Evolutionary conservation across 2,888 invertebrate genomes (phyloP), one percentile per base, ranked within the genome.

Genomic region (Oscheius sp.): DNA sequence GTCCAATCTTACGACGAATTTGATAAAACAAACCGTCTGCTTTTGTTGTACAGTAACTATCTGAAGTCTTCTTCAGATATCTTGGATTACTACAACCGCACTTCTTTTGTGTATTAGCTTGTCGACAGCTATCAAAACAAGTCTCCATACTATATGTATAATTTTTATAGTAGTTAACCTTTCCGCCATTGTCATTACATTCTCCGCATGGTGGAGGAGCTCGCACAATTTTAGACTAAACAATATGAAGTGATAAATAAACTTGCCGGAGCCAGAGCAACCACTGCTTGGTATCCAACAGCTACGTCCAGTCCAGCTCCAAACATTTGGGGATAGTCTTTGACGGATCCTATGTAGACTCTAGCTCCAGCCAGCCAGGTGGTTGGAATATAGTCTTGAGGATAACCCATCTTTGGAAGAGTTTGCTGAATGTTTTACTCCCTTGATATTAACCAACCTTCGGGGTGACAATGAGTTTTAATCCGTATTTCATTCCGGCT

Each of bases 81-180:
- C 72, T 33, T 0, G 77, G 77, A 45, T 72, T 68, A 0, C 72
- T 69, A 49, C 77, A 77, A 4, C 49, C 51, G 49, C 77, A 78
- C 28, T 70, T 56, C 8, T 66, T 47, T 1, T 73, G 68, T 24
- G 70, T 73, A 26, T 74, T 56, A 17, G 73, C n/a, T 38, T 80
- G 80, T 26, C 69, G 64, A 33, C 80, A 80, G 0, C 74, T 74
- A n/a, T 74, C 68, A 65, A 74, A 76, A 45, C 80, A 80, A 0
- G 77, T 76, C 44, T 78, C 76, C 61, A 78, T 32, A 8, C 74
- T 72, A 64, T 80, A 80, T 6, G 69, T 72, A 62, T 70, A 72
- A 30, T 72, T 45, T 68, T 72, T 56, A 17, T 54, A 54, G 20
- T 54, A 54, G 33, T 54, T 54, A 0, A 20, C 33, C 0, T 32